Conservation (phyloP, 2,113 vertebrate genomes). For the Sprattus sprattus region DNA sequence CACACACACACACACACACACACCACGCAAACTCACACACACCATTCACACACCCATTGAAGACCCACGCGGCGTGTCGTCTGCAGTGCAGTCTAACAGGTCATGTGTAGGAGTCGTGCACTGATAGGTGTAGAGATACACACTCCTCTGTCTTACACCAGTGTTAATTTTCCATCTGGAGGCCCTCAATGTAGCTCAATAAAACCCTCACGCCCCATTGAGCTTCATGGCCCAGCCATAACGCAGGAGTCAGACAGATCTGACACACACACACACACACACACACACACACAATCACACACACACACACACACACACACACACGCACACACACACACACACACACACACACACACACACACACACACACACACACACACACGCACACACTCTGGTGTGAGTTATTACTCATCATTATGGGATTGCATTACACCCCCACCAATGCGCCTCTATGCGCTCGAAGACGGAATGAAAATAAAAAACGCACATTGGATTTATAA, state of each 20-base stretch:
- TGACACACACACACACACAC: too few relatives aligned
- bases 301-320: too few relatives aligned
- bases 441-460: not conserved
- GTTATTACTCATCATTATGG: not conserved
- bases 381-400: not conserved
- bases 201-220: not conserved
- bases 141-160: not conserved
- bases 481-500: not conserved
- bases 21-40: not conserved
- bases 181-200: not conserved
- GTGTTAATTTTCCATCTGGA: constrained; percentile 17
- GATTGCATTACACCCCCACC: not conserved
- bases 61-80: too few relatives aligned
- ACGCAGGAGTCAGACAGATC: not conserved
- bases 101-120: not conserved
- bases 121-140: not conserved
- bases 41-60: too few relatives aligned
- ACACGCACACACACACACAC: too few relatives aligned
- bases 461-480: not conserved
- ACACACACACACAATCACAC: too few relatives aligned
- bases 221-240: not conserved
- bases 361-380: too few relatives aligned
- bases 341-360: too few relatives aligned
- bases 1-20: constrained; percentile 10
- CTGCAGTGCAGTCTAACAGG: too few relatives aligned